Conservation (phyloP, 2,113 vertebrate species). For the Machaerirhynchus nigripectus region DNA sequence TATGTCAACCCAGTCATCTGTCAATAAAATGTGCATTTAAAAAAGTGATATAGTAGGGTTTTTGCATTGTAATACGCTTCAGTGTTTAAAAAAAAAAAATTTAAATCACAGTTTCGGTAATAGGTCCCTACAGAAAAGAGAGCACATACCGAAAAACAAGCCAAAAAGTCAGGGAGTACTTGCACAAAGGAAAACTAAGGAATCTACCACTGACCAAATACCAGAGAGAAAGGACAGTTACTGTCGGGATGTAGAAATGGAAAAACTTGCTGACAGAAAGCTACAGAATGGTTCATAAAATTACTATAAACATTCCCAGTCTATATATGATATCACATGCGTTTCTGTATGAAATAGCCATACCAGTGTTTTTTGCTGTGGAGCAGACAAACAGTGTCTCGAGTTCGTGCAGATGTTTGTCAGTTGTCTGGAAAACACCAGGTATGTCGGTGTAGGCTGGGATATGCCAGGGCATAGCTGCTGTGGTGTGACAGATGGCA, state of each 20-base stretch:
- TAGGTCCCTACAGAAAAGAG: not conserved
- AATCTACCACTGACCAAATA: not conserved
- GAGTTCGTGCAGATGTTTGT: not conserved
- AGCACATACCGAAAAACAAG: not conserved
- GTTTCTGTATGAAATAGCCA: not conserved
- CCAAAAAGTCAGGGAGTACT: not conserved
- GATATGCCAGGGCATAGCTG: constrained; percentile 16
- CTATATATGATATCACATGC: not conserved
- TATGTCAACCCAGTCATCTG: not conserved
- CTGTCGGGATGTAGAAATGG: not conserved
- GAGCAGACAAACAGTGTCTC: not conserved
- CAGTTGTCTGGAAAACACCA: constrained; percentile 50
- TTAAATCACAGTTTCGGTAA: not conserved
- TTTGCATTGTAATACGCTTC: not conserved
- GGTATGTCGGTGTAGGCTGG: constrained; percentile 44
- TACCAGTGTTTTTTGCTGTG: constrained; percentile 53
- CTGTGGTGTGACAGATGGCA: constrained; percentile 53
- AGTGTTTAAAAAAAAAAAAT: not conserved
- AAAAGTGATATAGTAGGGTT: not conserved
- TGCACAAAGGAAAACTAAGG: not conserved
- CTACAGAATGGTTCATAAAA: not conserved
- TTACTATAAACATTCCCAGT: not conserved
- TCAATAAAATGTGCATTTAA: not conserved
- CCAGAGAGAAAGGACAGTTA: not conserved
- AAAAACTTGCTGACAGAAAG: not conserved